Evolutionary conservation across 1,140 invertebrate genomes (phyloP).

Genomic region (Drosophila malerkotliana): DNA sequence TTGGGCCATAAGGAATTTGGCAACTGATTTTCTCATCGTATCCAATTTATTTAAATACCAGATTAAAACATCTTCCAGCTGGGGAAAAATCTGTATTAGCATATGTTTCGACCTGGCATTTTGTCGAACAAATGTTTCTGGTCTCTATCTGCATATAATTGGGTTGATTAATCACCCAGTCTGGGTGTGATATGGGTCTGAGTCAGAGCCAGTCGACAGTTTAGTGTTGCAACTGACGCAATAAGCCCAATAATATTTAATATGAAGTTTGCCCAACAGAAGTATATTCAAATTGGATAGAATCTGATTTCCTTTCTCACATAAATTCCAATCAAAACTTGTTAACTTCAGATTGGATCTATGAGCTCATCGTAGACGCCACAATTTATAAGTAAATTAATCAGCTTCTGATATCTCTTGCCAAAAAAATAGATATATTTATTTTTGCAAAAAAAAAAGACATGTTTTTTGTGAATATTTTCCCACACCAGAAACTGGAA

Average conservation of each 20-base stretch:
- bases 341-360: neutral
- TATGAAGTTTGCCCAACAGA: too few species aligned
- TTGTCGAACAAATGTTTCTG: conserved; percentile 32
- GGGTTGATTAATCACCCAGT: conserved; percentile 32
- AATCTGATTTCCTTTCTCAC: conserved; percentile 24
- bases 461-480: conserved; percentile 46
- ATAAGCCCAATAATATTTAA: conserved; percentile 3
- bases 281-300: conserved; percentile 4
- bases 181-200: conserved; percentile 31
- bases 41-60: conserved; percentile 30
- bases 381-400: conserved; percentile 38
- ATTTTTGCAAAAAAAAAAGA: conserved; percentile 5
- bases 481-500: conserved; percentile 58
- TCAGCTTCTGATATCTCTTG: conserved; percentile 14
- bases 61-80: conserved; percentile 27
- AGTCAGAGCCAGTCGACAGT: conserved; percentile 10
- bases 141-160: conserved; percentile 3
- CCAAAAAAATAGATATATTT: conserved; percentile 10
- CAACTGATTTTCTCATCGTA: conserved; percentile 45
- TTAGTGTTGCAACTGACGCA: conserved; percentile 29
- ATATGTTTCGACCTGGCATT: conserved; percentile 36
- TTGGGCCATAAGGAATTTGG: conserved; percentile 44
- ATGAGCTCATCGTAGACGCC: conserved; percentile 25
- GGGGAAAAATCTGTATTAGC: conserved; percentile 29
- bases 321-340: conserved; percentile 43